phyloP scores from a whole-genome alignment of 2,797 vertebrate genomes.

The Neopelma chrysocephalum region DNA sequence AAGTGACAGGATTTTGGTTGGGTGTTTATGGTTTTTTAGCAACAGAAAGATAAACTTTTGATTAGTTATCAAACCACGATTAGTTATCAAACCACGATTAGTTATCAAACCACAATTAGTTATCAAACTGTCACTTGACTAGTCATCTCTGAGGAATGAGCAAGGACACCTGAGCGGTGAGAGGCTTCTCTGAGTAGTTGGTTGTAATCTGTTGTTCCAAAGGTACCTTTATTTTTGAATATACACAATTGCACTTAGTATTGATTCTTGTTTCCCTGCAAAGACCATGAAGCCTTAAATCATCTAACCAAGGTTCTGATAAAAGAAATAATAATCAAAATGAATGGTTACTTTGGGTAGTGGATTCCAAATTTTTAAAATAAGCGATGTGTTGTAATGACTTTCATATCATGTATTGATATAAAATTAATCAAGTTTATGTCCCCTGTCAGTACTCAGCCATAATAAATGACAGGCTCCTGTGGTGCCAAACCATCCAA shows the following conservation, averaged over 20 bases:
- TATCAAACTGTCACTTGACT: background rate
- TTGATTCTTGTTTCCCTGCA: background rate
- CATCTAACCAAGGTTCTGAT: background rate
- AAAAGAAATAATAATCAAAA: slow-evolving; percentile 26
- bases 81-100: background rate
- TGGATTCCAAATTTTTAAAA: slow-evolving; percentile 19
- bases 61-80: background rate
- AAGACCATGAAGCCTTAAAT: background rate
- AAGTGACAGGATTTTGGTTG: background rate
- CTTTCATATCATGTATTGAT: slow-evolving; percentile 40
- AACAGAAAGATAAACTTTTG: background rate
- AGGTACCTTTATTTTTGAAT: background rate
- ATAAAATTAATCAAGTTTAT: slow-evolving; percentile 67
- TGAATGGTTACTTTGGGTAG: background rate
- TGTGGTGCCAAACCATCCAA: slow-evolving; percentile 62
- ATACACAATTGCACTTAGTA: background rate
- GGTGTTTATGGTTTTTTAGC: background rate
- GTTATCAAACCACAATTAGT: background rate
- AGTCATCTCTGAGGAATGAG: background rate
- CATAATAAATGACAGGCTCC: slow-evolving; percentile 59
- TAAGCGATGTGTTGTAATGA: slow-evolving; percentile 4
- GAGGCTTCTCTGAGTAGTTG: background rate
- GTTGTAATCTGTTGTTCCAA: background rate
- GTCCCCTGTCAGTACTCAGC: slow-evolving; percentile 34
- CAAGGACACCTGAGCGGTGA: background rate